A percentile compares a stretch with the other conserved stretches of the same genome.
Conservation (phyloP, 1,140 invertebrate species). For the Drosophila pruinosa region DNA sequence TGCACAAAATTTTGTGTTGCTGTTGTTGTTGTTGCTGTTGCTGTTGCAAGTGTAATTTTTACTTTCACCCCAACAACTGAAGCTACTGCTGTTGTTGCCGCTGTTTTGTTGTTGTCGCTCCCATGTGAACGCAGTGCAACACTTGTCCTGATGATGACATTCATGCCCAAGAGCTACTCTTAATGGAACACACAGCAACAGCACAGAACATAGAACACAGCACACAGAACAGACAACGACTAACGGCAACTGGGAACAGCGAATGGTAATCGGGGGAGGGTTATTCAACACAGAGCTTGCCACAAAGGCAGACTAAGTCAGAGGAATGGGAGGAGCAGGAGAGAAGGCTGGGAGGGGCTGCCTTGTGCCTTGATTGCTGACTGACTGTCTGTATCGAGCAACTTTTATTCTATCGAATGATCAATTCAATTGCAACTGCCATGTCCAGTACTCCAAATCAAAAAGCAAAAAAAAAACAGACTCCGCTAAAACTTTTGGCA, state of each 20-base stretch:
- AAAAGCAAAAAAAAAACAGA: too few relatives aligned
- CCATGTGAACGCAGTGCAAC: slow-evolving; percentile 52
- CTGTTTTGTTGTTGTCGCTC: slow-evolving; percentile 15
- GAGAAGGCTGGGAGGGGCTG: neutral
- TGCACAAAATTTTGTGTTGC: slow-evolving; percentile 28
- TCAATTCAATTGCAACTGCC: slow-evolving; percentile 9
- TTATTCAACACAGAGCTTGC: too few relatives aligned
- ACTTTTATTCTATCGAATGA: slow-evolving; percentile 11
- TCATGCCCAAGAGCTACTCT: slow-evolving; percentile 76
- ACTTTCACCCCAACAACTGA: slow-evolving; percentile 62
- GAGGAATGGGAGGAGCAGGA: neutral
- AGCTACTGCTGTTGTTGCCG: neutral
- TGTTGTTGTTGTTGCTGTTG: neutral
- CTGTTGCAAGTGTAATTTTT: slow-evolving; percentile 62
- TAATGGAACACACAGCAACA: slow-evolving; percentile 53
- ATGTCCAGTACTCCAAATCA: neutral
- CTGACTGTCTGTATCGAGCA: too few relatives aligned
- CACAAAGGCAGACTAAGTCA: too few relatives aligned
- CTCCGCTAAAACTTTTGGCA: too few relatives aligned
- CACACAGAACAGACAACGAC: slow-evolving; percentile 40
- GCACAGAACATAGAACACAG: neutral
- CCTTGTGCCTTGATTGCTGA: neutral
- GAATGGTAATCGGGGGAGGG: neutral
- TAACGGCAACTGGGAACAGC: neutral
- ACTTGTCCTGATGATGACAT: slow-evolving; percentile 76